These are phyloP conservation scores for Nematostella vectensis DNA, from an alignment of 92 coral and sea anemone species.

Conservation along the genomic window DNA sequence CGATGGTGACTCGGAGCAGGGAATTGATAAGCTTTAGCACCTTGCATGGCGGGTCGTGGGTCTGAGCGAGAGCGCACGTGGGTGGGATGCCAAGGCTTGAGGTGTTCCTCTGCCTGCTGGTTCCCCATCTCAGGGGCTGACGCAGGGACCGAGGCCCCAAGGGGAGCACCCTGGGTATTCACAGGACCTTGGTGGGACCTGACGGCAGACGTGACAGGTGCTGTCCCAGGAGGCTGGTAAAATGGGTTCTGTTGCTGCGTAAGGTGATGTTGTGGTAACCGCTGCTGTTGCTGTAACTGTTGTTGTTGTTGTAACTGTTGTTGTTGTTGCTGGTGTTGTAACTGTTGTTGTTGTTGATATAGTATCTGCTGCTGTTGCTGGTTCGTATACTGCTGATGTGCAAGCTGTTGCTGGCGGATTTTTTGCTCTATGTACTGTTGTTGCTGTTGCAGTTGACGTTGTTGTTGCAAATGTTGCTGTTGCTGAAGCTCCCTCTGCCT, in stretches of 20 bases:
- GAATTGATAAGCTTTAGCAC: background rate
- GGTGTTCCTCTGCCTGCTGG: constrained; percentile 17
- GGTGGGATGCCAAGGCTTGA: constrained; percentile 50
- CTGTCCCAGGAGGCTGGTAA: background rate
- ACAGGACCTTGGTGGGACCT: background rate
- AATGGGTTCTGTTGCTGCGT: constrained; percentile 27
- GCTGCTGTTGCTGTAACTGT: constrained; percentile 8
- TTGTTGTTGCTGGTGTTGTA: constrained; percentile 16
- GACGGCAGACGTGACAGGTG: background rate
- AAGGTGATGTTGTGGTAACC: constrained; percentile 12
- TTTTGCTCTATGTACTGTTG: constrained; percentile 1
- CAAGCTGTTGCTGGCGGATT: constrained; percentile 8
- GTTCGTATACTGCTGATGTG: constrained; percentile 13
- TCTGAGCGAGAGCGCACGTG: constrained; percentile 73
- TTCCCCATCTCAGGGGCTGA: constrained; percentile 2
- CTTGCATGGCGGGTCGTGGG: constrained; percentile 49
- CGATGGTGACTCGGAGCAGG: constrained; percentile 33
- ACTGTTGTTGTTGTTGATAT: constrained; percentile 15
- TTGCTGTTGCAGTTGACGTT: constrained; percentile 12
- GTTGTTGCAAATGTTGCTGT: constrained; percentile 23
- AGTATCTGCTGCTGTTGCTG: constrained; percentile 19
- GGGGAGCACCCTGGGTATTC: constrained; percentile 3
- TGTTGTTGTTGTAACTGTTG: constrained; percentile 9
- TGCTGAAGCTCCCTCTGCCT: constrained; percentile 24
- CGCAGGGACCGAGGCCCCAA: constrained; percentile 6